phyloP scores from a whole-genome alignment of 2,113 vertebrate genomes.

The Osmerus eperlanus region DNA sequence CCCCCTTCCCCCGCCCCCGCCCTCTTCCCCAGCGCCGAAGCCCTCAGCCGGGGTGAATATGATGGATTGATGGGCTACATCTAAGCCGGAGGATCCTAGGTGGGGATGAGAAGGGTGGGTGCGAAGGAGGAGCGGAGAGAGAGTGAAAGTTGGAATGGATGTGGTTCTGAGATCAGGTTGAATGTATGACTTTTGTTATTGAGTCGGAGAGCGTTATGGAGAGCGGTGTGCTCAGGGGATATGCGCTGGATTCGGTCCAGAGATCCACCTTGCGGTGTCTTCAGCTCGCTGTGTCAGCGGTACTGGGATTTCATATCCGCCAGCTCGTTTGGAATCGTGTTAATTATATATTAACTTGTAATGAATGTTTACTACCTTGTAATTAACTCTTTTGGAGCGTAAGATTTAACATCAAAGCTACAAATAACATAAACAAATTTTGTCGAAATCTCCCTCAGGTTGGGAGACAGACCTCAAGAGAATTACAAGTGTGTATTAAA shows the following conservation, averaged over 20 bases:
- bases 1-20: constrained; percentile 18
- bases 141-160: constrained; percentile 37
- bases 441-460: constrained; percentile 50
- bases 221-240: constrained; percentile 37
- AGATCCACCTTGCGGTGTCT: background rate
- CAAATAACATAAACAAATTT: constrained; percentile 49
- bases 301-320: constrained; percentile 20
- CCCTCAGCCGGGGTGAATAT: constrained; percentile 27
- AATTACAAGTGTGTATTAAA: constrained; percentile 15
- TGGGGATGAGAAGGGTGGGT: constrained; percentile 3
- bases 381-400: constrained; percentile 59
- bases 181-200: constrained; percentile 52
- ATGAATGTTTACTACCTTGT: constrained; percentile 59
- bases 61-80: constrained; percentile 29
- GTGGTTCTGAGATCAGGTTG: constrained; percentile 43
- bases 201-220: constrained; percentile 54
- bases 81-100: background rate
- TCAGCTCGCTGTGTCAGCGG: constrained; percentile 4
- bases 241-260: too few species aligned
- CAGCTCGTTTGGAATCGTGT: constrained; percentile 12
- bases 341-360: constrained; percentile 50
- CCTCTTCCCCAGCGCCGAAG: constrained; percentile 13
- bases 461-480: constrained; percentile 49
- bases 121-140: background rate
- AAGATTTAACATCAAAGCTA: constrained; percentile 44